phyloP scores from a whole-genome alignment of 2,888 invertebrate species.

The Andrena flavipes region DNA sequence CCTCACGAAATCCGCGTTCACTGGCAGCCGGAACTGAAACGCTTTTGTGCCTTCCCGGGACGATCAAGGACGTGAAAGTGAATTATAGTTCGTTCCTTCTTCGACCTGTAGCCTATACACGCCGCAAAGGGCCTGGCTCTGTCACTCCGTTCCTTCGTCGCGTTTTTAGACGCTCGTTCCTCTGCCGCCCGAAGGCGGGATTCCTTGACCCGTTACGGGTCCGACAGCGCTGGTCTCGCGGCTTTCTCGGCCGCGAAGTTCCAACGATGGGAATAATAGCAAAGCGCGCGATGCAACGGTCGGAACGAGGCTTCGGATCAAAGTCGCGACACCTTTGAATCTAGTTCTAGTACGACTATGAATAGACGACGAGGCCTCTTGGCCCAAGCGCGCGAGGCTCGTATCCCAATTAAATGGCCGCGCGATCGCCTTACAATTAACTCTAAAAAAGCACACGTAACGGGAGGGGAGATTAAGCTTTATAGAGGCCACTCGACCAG shows the following conservation, averaged over 20 bases:
- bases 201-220: background rate
- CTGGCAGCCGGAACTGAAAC: constrained; percentile 76
- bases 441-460: constrained; percentile 38
- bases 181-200: background rate
- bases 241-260: background rate
- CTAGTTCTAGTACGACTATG: constrained; percentile 84
- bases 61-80: constrained; percentile 78
- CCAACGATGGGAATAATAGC: constrained; percentile 43
- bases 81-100: constrained; percentile 67
- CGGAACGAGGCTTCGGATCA: constrained; percentile 81
- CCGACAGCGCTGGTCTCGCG: background rate
- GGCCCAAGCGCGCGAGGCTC: constrained; percentile 76
- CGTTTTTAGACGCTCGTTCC: background rate
- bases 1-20: constrained; percentile 70
- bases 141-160: constrained; percentile 10
- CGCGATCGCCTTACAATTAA: constrained; percentile 71
- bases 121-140: constrained; percentile 54
- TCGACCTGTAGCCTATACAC: constrained; percentile 46
- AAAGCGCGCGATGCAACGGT: constrained; percentile 38
- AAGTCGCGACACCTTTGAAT: constrained; percentile 80
- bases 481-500: background rate
- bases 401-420: constrained; percentile 74
- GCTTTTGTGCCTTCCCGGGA: constrained; percentile 72
- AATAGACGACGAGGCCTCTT: constrained; percentile 82
- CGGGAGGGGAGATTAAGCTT: constrained; percentile 11